phyloP scores from a whole-genome alignment of 1,140 invertebrate genomes.

The Solen grandis region DNA sequence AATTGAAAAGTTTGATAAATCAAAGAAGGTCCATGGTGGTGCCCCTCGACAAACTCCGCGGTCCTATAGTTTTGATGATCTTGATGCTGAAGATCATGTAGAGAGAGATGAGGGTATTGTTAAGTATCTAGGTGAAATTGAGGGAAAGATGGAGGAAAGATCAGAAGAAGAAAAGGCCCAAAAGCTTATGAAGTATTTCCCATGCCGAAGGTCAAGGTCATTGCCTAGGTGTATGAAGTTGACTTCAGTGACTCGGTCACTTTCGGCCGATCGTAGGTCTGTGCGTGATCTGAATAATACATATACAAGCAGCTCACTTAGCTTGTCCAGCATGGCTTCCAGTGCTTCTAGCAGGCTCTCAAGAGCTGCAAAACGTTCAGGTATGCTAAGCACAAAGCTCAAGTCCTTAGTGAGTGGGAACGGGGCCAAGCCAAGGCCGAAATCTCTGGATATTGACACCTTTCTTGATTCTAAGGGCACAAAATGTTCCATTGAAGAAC shows the following conservation, averaged over 20 bases:
- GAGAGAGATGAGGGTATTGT: conserved; percentile 69
- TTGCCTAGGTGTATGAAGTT: conserved; percentile 72
- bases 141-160: conserved; percentile 73
- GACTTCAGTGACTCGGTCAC: conserved; percentile 44
- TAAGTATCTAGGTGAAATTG: conserved; percentile 74
- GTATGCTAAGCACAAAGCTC: conserved; percentile 74
- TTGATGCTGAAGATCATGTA: conserved; percentile 62
- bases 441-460: conserved; percentile 74
- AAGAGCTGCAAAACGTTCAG: conserved; percentile 68
- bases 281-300: conserved; percentile 27
- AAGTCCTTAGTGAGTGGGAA: conserved; percentile 64
- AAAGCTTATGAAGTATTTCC: conserved; percentile 73
- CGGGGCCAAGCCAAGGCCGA: conserved; percentile 67
- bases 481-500: conserved; percentile 30
- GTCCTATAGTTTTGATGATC: conserved; percentile 75
- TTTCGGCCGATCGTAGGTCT: conserved; percentile 49
- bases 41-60: conserved; percentile 40
- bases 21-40: conserved; percentile 48
- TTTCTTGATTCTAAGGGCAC: conserved; percentile 28
- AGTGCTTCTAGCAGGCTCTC: conserved; percentile 60
- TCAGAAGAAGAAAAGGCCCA: conserved; percentile 66
- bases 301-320: conserved; percentile 61
- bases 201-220: conserved; percentile 74
- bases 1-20: conserved; percentile 73
- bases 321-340: conserved; percentile 63